These are phyloP conservation scores for Micronycteris hirsuta DNA, from an alignment of 2,113 vertebrate genomes.

Conservation along the genomic window DNA sequence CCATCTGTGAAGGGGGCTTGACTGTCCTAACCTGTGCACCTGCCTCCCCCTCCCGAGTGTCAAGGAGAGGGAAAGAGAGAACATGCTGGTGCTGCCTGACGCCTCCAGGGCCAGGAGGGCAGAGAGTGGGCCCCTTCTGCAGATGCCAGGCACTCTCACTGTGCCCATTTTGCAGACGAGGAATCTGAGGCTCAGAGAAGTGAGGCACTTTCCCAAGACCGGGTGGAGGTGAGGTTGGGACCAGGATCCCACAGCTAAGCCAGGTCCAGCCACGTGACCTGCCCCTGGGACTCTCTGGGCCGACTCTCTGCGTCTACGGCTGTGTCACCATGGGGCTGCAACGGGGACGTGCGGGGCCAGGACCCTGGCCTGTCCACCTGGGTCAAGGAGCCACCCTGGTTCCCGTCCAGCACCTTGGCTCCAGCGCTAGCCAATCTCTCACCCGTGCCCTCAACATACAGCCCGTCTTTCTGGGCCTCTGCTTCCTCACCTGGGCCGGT, in stretches of 20 bases:
- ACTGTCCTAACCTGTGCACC: background rate
- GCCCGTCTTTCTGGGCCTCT: background rate
- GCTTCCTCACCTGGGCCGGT: background rate
- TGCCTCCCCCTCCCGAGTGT: background rate
- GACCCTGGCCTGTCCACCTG: background rate
- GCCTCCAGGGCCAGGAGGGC: background rate
- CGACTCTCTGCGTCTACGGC: background rate
- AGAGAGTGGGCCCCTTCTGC: background rate
- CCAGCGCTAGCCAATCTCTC: accelerated
- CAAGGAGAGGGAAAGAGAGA: background rate
- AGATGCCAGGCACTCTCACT: accelerated
- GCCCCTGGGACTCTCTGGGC: background rate
- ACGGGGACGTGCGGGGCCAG: background rate
- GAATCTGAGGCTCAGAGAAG: background rate
- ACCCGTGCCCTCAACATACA: background rate
- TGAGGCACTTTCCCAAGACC: background rate
- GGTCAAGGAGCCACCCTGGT: background rate
- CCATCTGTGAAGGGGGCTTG: background rate
- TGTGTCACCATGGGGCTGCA: accelerated
- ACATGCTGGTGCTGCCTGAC: background rate
- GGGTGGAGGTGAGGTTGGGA: background rate
- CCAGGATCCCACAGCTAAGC: too few relatives aligned
- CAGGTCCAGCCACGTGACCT: too few relatives aligned
- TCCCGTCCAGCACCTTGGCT: background rate
- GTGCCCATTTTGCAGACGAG: background rate